Evolutionary conservation across 2,888 invertebrate genomes (phyloP).

Genomic region (Dinocampus coccinellae): DNA sequence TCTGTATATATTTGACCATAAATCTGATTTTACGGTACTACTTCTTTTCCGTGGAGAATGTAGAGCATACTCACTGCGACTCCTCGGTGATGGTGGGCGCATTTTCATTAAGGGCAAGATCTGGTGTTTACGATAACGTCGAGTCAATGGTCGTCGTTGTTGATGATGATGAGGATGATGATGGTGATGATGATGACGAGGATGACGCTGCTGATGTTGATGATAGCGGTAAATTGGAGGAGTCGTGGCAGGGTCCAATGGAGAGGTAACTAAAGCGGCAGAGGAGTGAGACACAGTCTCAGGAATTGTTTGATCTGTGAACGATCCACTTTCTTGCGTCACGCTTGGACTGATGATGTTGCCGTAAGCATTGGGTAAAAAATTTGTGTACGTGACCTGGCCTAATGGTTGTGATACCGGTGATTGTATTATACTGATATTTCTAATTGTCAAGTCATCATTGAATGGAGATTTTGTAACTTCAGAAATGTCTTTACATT

Average conservation of each 20-base stretch:
- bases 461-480: conserved; percentile 21
- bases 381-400: conserved; percentile 40
- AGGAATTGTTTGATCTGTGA: not conserved
- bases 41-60: conserved; percentile 34
- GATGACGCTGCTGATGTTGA: conserved; percentile 15
- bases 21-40: conserved; percentile 14
- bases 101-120: conserved; percentile 42
- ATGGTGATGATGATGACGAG: conserved; percentile 27
- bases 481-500: not conserved
- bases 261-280: not conserved
- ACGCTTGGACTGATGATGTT: conserved; percentile 27
- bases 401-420: conserved; percentile 41
- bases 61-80: conserved; percentile 46
- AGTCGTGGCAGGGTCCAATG: not conserved
- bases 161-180: conserved; percentile 23
- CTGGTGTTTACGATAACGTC: not conserved
- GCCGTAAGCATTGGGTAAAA: conserved; percentile 31
- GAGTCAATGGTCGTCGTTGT: not conserved
- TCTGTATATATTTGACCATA: conserved; percentile 29
- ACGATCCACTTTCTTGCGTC: conserved; percentile 24
- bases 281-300: not conserved
- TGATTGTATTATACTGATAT: conserved; percentile 44
- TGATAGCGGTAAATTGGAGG: conserved; percentile 29
- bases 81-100: conserved; percentile 48
- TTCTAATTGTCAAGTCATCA: conserved; percentile 22